Conservation (phyloP, 2,113 vertebrate species). For the Psammodynastes pulverulentus region DNA sequence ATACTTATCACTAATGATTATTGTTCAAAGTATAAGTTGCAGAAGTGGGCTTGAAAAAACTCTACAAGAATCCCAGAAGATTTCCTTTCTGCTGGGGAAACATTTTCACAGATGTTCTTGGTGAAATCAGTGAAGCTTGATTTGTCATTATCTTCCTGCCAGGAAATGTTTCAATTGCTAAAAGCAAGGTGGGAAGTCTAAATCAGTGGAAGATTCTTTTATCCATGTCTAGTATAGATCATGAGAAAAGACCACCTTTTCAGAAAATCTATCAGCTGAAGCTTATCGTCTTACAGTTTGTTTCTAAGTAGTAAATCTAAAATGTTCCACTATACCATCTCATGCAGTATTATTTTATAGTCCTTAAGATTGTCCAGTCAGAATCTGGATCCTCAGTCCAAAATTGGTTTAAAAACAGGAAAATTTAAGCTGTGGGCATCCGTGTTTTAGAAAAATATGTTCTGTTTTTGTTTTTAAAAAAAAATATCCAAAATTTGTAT, state of each 20-base stretch:
- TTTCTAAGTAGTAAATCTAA: slow-evolving; percentile 40
- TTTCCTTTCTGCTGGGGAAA: slow-evolving; percentile 30
- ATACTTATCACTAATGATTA: neutral
- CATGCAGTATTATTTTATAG: neutral
- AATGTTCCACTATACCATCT: neutral
- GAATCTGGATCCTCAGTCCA: neutral
- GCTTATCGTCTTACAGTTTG: slow-evolving; percentile 41
- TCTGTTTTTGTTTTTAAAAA: slow-evolving; percentile 42
- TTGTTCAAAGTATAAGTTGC: neutral
- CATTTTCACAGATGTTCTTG: slow-evolving; percentile 40
- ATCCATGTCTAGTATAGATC: slow-evolving; percentile 56
- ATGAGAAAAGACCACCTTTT: neutral
- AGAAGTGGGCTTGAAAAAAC: slow-evolving; percentile 13
- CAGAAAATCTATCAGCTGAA: neutral
- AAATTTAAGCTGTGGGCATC: slow-evolving; percentile 36
- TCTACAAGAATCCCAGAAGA: slow-evolving; percentile 26
- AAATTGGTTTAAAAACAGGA: neutral
- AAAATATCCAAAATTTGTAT: slow-evolving; percentile 6
- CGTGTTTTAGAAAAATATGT: slow-evolving; percentile 28
- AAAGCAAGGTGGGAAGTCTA: neutral
- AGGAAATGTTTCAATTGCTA: neutral
- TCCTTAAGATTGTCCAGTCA: neutral
- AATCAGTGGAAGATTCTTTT: slow-evolving; percentile 56
- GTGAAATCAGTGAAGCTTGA: neutral
- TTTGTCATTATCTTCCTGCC: neutral